phyloP scores from a whole-genome alignment of 1,140 invertebrate species.

The Microplitis mediator region DNA sequence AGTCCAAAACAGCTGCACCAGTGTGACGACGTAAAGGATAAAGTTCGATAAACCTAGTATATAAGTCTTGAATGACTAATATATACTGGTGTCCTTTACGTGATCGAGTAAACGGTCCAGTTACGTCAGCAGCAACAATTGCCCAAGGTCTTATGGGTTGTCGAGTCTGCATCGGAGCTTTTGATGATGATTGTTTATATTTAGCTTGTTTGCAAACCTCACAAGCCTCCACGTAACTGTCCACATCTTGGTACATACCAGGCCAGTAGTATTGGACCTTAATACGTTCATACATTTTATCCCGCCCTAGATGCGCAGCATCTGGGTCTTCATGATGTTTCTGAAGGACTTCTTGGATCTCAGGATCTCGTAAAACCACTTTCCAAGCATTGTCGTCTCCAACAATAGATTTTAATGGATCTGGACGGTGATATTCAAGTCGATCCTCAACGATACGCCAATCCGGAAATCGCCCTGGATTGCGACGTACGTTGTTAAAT shows the following conservation, averaged over 20 bases:
- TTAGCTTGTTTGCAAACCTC: constrained; percentile 27
- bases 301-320: constrained; percentile 41
- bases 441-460: constrained; percentile 21
- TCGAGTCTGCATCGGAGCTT: too few species aligned
- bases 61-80: constrained; percentile 25
- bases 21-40: constrained; percentile 5
- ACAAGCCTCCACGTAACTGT: constrained; percentile 26
- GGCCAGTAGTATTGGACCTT: constrained; percentile 41
- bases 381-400: constrained; percentile 36
- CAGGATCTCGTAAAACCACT: constrained; percentile 23
- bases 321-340: constrained; percentile 28
- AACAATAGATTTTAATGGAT: not conserved
- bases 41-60: constrained; percentile 27
- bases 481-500: not conserved
- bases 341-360: constrained; percentile 18
- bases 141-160: too few species aligned
- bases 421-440: constrained; percentile 22
- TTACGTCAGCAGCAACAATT: too few species aligned
- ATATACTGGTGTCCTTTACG: not conserved
- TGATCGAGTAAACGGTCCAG: not conserved
- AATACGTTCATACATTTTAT: constrained; percentile 35
- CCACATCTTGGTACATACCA: constrained; percentile 37
- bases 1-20: constrained; percentile 9
- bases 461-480: constrained; percentile 19
- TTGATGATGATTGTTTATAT: too few species aligned